These are phyloP conservation scores for Glaucomys volans DNA, from an alignment of 2,113 vertebrate species.

Conservation along the genomic window DNA sequence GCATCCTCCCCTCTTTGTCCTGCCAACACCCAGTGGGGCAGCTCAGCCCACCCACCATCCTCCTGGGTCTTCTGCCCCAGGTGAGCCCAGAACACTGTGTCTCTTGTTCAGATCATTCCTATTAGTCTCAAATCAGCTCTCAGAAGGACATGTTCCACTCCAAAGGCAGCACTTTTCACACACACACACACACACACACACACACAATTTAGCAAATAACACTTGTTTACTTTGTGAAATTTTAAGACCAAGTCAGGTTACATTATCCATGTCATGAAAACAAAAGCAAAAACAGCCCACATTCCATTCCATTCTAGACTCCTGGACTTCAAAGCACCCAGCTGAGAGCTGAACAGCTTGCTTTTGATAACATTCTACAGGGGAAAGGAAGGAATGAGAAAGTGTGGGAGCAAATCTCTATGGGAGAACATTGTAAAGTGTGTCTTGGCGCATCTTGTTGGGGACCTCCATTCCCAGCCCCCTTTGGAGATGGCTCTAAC, in stretches of 20 bases:
- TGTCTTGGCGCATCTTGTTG: not conserved
- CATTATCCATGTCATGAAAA: not conserved
- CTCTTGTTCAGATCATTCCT: not conserved
- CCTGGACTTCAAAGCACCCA: not conserved
- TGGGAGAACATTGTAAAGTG: not conserved
- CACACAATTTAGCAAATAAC: not conserved
- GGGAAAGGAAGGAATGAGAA: not conserved
- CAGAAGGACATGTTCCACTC: not conserved
- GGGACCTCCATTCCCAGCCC: not conserved
- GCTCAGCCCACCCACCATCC: not conserved
- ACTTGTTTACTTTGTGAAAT: slow-evolving; percentile 26
- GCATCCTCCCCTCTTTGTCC: not conserved
- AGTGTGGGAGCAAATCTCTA: not conserved
- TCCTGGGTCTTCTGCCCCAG: not conserved
- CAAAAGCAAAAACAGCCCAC: not conserved
- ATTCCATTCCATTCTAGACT: not conserved
- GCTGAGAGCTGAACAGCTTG: not conserved
- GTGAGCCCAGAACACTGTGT: not conserved
- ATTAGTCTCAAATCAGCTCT: not conserved
- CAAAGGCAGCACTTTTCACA: not conserved
- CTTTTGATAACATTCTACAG: not conserved
- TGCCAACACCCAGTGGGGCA: not conserved
- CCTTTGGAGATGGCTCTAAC: not conserved
- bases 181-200: too few species aligned
- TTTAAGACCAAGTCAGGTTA: slow-evolving; percentile 49